Evolutionary conservation across 2,113 vertebrate species (phyloP).

Genomic region (Myocastor coypus): DNA sequence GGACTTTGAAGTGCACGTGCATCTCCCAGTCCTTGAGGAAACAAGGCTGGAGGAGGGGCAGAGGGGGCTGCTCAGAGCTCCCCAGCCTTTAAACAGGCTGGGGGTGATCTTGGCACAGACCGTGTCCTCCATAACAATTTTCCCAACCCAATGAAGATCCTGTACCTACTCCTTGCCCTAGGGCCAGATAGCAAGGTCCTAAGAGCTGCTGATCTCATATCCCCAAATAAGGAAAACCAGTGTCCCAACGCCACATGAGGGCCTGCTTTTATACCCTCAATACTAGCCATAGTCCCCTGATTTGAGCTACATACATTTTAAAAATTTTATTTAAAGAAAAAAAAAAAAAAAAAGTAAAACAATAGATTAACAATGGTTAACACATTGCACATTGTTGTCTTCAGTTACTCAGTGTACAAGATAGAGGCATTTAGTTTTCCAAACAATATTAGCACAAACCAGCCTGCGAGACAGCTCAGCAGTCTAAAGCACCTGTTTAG

Average conservation of each 20-base stretch:
- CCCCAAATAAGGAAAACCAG: background rate
- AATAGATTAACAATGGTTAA: too few relatives aligned
- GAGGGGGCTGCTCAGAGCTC: background rate
- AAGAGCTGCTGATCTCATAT: background rate
- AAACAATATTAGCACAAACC: too few relatives aligned
- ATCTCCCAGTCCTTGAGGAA: slow-evolving; percentile 99
- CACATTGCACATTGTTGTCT: too few relatives aligned
- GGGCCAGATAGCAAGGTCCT: background rate
- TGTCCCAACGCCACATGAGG: background rate
- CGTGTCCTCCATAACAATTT: background rate
- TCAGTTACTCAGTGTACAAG: too few relatives aligned
- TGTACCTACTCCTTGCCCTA: background rate
- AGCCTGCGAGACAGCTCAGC: too few relatives aligned
- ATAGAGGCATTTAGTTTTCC: too few relatives aligned
- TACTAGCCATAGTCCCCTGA: background rate
- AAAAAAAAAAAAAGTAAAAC: too few relatives aligned
- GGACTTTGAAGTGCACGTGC: slow-evolving; percentile 97
- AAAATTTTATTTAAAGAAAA: too few relatives aligned
- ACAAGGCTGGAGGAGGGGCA: slow-evolving; percentile 90
- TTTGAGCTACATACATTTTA: background rate
- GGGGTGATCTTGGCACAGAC: background rate
- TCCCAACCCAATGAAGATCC: too few relatives aligned
- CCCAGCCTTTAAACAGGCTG: background rate
- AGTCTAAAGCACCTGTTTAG: too few relatives aligned
- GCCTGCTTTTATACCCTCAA: background rate